These are phyloP conservation scores for Cardiocondyla obscurior DNA, from an alignment of 1,140 invertebrate genomes.

Conservation along the genomic window DNA sequence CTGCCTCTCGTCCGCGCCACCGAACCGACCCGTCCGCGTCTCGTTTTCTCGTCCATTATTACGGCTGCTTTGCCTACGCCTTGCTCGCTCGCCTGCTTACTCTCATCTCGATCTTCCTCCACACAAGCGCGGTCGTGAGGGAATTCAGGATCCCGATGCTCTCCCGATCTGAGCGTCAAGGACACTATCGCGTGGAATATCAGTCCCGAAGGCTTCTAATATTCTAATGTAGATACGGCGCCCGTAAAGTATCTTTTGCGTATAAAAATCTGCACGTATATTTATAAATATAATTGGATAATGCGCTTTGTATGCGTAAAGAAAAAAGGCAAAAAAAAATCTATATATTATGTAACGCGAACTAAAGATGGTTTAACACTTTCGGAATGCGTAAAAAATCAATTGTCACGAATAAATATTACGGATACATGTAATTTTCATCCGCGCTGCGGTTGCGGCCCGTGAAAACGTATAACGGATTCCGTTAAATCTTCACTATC, in stretches of 20 bases:
- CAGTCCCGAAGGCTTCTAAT: background rate
- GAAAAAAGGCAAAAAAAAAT: background rate
- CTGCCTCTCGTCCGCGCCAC: constrained; percentile 35
- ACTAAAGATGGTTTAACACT: background rate
- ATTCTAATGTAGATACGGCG: no score
- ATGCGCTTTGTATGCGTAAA: background rate
- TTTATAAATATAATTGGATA: background rate
- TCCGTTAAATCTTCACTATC: constrained; percentile 55
- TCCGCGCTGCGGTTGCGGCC: constrained; percentile 44
- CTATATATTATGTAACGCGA: no score
- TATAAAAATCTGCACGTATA: background rate
- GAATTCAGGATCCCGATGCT: constrained; percentile 59
- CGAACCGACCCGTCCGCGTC: constrained; percentile 63
- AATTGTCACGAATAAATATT: constrained; percentile 23
- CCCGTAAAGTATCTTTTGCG: background rate
- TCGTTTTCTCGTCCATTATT: constrained; percentile 78
- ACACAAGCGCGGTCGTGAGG: constrained; percentile 38
- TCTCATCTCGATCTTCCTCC: background rate
- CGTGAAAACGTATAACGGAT: constrained; percentile 43
- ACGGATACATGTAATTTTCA: constrained; percentile 44
- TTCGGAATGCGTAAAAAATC: constrained; percentile 1
- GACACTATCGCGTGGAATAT: constrained; percentile 37
- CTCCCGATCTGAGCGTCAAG: constrained; percentile 57
- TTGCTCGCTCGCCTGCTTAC: constrained; percentile 47
- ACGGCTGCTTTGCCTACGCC: constrained; percentile 77